Evolutionary conservation across 2,888 invertebrate genomes (phyloP).

Genomic region (Caenorhabditis doughertyi): DNA sequence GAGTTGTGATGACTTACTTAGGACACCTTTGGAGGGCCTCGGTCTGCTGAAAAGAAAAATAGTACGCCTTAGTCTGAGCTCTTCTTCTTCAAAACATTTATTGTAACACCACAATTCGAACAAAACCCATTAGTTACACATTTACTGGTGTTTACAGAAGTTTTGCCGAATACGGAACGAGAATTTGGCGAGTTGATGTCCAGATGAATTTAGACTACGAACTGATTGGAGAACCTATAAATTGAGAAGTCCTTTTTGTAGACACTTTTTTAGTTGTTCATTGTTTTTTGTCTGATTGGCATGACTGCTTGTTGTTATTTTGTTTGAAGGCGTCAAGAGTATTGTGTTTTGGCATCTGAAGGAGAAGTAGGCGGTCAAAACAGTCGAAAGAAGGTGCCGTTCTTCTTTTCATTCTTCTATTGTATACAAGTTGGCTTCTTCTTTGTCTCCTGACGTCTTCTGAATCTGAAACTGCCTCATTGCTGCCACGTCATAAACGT

Average conservation of each 20-base stretch:
- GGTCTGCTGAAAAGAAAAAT: slow-evolving; percentile 67
- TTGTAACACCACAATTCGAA: neutral
- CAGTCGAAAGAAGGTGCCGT: slow-evolving; percentile 4
- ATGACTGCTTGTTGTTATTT: slow-evolving; percentile 16
- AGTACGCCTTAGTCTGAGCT: slow-evolving; percentile 67
- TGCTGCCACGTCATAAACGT: slow-evolving; percentile 55
- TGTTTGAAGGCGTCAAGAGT: slow-evolving; percentile 39
- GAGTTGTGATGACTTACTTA: slow-evolving; percentile 68
- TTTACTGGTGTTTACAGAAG: slow-evolving; percentile 19
- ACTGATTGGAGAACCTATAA: neutral
- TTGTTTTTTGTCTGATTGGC: slow-evolving; percentile 4
- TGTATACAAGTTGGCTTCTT: slow-evolving; percentile 8
- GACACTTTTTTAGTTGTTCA: neutral
- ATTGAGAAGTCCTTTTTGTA: neutral
- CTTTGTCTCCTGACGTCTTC: slow-evolving; percentile 20
- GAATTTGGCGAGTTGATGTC: slow-evolving; percentile 41
- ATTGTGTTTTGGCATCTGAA: slow-evolving; percentile 35
- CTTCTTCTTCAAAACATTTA: slow-evolving; percentile 4
- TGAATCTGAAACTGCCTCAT: slow-evolving; percentile 26
- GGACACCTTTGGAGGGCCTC: slow-evolving; percentile 69
- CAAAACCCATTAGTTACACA: slow-evolving; percentile 52
- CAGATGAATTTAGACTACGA: slow-evolving; percentile 12
- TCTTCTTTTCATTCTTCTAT: slow-evolving; percentile 16
- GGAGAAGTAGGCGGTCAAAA: slow-evolving; percentile 41
- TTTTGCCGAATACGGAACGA: slow-evolving; percentile 9